A percentile compares a stretch with the other conserved stretches of the same genome.
These are phyloP conservation scores for Xenopus laevis DNA, from an alignment of 2,113 vertebrate species.

Conservation along the genomic window DNA sequence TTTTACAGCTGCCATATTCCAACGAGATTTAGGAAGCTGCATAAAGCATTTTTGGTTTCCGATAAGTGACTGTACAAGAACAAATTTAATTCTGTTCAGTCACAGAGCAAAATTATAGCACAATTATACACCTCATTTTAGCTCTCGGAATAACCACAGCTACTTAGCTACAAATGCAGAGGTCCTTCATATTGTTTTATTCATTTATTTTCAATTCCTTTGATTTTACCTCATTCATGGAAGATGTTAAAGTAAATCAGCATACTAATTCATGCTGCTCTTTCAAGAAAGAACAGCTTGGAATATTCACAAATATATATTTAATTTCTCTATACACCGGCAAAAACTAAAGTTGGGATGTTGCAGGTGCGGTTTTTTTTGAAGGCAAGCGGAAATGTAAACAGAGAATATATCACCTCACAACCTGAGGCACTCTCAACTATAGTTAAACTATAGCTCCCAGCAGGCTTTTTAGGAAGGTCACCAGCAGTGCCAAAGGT, in stretches of 20 bases:
- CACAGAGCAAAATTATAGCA: slow-evolving; percentile 31
- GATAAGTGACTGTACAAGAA: slow-evolving; percentile 17
- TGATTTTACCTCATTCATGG: slow-evolving; percentile 9
- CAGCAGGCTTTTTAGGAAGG: no score
- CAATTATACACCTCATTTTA: slow-evolving; percentile 35
- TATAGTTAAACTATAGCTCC: no score
- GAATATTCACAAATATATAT: not conserved
- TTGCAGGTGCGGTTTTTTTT: no score
- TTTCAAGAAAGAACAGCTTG: not conserved
- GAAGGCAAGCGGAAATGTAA: no score
- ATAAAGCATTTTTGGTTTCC: slow-evolving; percentile 21
- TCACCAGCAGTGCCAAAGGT: no score
- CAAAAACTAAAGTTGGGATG: not conserved
- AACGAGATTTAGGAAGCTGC: no score
- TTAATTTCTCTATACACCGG: not conserved
- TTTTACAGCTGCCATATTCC: no score
- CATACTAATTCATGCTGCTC: not conserved
- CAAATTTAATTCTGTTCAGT: slow-evolving; percentile 11
- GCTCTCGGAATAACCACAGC: slow-evolving; percentile 10
- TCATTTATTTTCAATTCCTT: slow-evolving; percentile 9
- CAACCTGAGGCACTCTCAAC: no score
- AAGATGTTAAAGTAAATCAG: not conserved
- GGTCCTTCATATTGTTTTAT: slow-evolving; percentile 20
- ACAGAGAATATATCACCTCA: no score
- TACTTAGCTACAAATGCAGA: slow-evolving; percentile 26